These are phyloP conservation scores for Teleogryllus occipitalis DNA, from an alignment of 1,140 invertebrate genomes.

Conservation along the genomic window DNA sequence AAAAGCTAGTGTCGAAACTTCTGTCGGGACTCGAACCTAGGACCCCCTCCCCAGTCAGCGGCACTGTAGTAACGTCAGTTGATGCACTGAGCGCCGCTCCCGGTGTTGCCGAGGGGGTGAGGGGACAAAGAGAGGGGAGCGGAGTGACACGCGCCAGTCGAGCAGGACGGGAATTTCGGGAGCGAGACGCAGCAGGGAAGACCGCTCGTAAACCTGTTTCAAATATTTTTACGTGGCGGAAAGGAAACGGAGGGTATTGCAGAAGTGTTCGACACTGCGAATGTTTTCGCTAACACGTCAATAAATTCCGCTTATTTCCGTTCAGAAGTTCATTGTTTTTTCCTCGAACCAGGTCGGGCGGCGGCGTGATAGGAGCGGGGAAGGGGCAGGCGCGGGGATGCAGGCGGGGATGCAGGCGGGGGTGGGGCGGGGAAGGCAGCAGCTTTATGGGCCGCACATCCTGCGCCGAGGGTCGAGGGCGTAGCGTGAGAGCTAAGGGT, in stretches of 20 bases:
- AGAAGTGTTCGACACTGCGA: not conserved
- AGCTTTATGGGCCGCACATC: constrained; percentile 3
- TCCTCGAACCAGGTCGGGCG: not conserved
- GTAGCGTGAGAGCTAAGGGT: not conserved
- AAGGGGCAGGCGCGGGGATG: too few relatives aligned
- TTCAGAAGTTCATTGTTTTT: not conserved
- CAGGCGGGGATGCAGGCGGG: not conserved
- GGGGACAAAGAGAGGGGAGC: too few relatives aligned
- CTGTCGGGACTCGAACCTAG: too few relatives aligned
- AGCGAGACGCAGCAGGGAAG: too few relatives aligned
- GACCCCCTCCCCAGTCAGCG: too few relatives aligned
- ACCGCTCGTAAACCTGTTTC: not conserved
- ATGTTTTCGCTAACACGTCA: not conserved
- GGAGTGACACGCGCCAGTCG: too few relatives aligned
- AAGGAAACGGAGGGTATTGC: not conserved
- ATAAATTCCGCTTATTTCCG: not conserved
- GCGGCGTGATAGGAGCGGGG: too few relatives aligned
- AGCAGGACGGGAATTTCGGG: too few relatives aligned
- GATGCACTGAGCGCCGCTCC: too few relatives aligned
- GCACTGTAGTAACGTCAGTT: too few relatives aligned
- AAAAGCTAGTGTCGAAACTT: too few relatives aligned
- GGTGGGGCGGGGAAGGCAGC: not conserved
- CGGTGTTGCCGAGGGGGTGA: too few relatives aligned
- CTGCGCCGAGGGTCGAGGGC: not conserved
- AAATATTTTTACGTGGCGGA: not conserved